These are phyloP conservation scores for Pterobdella sp. DNA, from an alignment of 2,888 invertebrate genomes.

Conservation along the genomic window DNA sequence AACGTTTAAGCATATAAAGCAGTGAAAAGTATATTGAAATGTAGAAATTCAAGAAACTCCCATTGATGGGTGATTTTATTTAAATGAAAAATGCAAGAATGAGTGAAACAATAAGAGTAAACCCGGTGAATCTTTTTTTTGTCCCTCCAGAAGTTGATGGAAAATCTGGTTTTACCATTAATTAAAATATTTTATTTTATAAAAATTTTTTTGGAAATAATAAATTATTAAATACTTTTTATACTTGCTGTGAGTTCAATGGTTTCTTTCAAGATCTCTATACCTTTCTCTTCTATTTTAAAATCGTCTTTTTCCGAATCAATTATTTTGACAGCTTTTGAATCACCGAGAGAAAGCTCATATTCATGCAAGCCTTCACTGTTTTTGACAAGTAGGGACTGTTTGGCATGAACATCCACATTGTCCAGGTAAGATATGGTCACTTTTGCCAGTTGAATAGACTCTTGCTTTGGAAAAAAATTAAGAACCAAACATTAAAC, in stretches of 20 bases:
- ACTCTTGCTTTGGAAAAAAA: not conserved
- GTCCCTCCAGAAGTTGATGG: too few relatives aligned
- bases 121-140: too few relatives aligned
- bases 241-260: not conserved
- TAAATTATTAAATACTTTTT: not conserved
- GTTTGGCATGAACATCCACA: not conserved
- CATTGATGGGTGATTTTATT: too few relatives aligned
- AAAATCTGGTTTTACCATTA: too few relatives aligned
- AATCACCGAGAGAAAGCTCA: not conserved
- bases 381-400: not conserved
- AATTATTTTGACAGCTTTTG: not conserved
- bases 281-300: not conserved
- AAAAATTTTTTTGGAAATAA: not conserved
- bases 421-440: not conserved
- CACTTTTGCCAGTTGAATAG: not conserved
- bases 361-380: not conserved
- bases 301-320: not conserved
- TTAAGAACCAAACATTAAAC: not conserved
- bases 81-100: too few relatives aligned
- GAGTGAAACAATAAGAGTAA: too few relatives aligned
- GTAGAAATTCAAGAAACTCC: too few relatives aligned
- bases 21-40: too few relatives aligned
- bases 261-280: not conserved
- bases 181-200: too few relatives aligned
- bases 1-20: too few relatives aligned